Evolutionary conservation across 2,113 vertebrate genomes (phyloP).

Genomic region (Phodopus roborovskii): DNA sequence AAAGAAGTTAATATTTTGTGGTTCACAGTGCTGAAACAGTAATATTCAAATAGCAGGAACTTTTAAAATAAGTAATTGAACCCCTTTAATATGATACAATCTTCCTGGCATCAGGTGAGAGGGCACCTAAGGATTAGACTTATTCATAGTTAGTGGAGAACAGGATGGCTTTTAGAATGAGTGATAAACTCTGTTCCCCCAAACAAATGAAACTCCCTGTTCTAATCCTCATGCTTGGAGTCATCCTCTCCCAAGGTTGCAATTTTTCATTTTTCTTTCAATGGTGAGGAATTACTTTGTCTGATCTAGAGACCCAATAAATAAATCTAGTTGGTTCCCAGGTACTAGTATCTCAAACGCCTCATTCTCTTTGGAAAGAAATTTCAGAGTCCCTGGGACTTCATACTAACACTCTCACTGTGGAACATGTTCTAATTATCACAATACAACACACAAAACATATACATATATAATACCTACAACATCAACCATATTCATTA

Average conservation of each 20-base stretch:
- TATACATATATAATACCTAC: background rate
- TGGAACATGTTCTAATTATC: background rate
- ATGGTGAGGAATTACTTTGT: background rate
- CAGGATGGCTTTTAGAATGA: background rate
- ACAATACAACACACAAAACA: background rate
- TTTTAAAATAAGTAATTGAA: background rate
- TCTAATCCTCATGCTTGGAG: background rate
- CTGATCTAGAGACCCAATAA: background rate
- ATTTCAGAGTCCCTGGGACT: background rate
- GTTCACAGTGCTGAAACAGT: background rate
- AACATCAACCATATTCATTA: background rate
- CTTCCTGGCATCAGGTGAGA: background rate
- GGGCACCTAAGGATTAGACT: background rate
- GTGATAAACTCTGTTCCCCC: background rate
- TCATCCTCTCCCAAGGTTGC: background rate
- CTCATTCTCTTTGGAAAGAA: constrained; percentile 15
- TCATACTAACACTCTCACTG: background rate
- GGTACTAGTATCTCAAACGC: constrained; percentile 21
- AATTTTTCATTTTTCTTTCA: background rate
- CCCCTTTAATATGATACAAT: background rate
- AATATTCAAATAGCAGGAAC: background rate
- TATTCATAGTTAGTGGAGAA: background rate
- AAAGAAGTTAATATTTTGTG: background rate
- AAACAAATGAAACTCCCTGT: too few relatives aligned
- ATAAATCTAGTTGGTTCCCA: constrained; percentile 9